Evolutionary conservation across 2,113 vertebrate species (phyloP).

Genomic region (Catharus fuscescens): DNA sequence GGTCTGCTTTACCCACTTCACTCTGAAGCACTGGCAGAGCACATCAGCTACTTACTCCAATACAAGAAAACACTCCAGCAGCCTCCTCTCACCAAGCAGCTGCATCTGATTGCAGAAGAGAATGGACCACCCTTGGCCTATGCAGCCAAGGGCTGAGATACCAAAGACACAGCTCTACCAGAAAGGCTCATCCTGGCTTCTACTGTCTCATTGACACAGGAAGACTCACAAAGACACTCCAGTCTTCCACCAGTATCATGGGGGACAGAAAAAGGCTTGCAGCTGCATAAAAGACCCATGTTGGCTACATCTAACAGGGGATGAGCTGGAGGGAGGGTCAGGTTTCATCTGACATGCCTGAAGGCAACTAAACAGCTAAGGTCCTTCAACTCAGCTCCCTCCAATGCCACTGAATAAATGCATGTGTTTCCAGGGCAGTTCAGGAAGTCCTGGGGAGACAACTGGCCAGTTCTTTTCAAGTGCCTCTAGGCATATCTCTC

Average conservation of each 20-base stretch:
- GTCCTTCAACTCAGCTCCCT: background rate
- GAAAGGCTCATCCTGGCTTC: background rate
- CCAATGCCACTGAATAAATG: background rate
- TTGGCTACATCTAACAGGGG: background rate
- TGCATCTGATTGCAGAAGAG: background rate
- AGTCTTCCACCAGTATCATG: background rate
- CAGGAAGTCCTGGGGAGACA: background rate
- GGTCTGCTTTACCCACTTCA: background rate
- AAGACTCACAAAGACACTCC: background rate
- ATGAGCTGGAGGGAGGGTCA: background rate
- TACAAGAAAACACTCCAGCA: background rate
- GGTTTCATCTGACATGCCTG: background rate
- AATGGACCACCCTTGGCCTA: background rate
- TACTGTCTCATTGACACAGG: background rate
- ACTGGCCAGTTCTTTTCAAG: background rate
- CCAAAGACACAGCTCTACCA: background rate
- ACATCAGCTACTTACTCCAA: background rate
- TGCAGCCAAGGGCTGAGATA: background rate
- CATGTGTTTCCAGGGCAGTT: background rate
- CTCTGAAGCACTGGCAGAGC: background rate
- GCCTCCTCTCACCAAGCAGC: background rate
- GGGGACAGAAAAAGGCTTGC: background rate
- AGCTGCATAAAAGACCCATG: fast-evolving
- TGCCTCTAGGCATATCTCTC: background rate
- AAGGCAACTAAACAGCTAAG: background rate